Conservation (phyloP, 2,797 vertebrate species). For the Catamblyrhynchus diadema region DNA sequence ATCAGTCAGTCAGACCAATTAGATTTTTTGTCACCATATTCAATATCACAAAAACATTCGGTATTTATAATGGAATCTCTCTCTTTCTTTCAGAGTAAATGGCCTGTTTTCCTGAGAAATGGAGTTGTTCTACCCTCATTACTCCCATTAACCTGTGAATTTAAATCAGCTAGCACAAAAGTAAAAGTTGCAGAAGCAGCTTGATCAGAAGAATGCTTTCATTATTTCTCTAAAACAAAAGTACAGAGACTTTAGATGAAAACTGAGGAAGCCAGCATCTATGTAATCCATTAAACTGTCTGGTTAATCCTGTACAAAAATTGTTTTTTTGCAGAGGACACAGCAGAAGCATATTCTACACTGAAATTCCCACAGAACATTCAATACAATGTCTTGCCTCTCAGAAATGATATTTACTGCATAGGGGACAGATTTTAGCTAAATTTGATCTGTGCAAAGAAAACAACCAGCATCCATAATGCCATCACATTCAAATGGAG, state of each 20-base stretch:
- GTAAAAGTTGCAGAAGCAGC: background rate
- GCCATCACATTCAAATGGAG: accelerated
- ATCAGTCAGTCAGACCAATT: background rate
- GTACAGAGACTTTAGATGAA: background rate
- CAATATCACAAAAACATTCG: background rate
- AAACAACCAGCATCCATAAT: background rate
- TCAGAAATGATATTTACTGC: background rate
- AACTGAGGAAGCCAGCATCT: background rate
- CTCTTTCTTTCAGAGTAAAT: background rate
- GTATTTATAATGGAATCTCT: background rate
- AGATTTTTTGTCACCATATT: background rate
- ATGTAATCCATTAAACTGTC: background rate
- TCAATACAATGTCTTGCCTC: background rate
- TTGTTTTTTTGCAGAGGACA: background rate
- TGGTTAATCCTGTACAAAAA: background rate
- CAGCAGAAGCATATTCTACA: background rate
- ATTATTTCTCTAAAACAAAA: background rate
- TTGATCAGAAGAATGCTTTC: background rate
- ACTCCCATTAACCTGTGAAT: background rate
- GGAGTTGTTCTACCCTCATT: background rate
- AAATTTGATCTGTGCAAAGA: background rate
- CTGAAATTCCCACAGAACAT: background rate
- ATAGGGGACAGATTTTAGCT: background rate
- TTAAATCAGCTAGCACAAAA: background rate
- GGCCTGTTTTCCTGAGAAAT: background rate